A percentile compares a stretch with the other conserved stretches of the same genome.
These are phyloP conservation scores for Geotrupes spiniger DNA, from an alignment of 2,888 invertebrate species.

Conservation along the genomic window DNA sequence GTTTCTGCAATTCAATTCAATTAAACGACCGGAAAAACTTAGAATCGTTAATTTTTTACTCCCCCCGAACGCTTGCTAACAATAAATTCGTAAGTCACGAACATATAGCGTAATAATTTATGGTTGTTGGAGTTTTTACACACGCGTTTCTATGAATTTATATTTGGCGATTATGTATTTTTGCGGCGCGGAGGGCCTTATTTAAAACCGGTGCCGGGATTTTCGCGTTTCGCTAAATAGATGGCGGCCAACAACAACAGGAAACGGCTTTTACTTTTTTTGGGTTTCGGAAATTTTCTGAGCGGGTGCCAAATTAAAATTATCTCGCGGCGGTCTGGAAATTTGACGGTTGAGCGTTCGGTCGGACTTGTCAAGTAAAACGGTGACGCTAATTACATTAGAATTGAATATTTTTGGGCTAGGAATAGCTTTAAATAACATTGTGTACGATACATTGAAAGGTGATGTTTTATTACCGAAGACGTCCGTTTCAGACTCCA, in stretches of 20 bases:
- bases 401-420: conserved; percentile 11
- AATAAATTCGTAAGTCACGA: conserved; percentile 48
- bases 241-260: conserved; percentile 15
- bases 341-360: conserved; percentile 41
- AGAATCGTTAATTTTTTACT: conserved; percentile 48
- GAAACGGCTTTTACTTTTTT: conserved; percentile 12
- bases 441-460: neutral
- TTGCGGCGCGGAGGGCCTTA: neutral
- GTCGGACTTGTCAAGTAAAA: conserved; percentile 40
- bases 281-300: conserved; percentile 8
- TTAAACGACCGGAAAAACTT: conserved; percentile 50
- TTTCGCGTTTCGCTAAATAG: too few relatives aligned
- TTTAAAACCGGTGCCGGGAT: conserved; percentile 4
- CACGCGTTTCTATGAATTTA: conserved; percentile 25
- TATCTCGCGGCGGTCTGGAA: conserved; percentile 40
- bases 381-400: conserved; percentile 41
- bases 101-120: conserved; percentile 44
- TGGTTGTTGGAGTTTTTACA: conserved; percentile 22
- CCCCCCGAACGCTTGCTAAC: conserved; percentile 35
- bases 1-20: conserved; percentile 48
- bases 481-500: too few relatives aligned
- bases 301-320: conserved; percentile 42
- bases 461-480: neutral
- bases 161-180: conserved; percentile 8
- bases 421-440: conserved; percentile 2